Evolutionary conservation across 2,797 vertebrate genomes (phyloP).

Genomic region (Capromys pilorides): DNA sequence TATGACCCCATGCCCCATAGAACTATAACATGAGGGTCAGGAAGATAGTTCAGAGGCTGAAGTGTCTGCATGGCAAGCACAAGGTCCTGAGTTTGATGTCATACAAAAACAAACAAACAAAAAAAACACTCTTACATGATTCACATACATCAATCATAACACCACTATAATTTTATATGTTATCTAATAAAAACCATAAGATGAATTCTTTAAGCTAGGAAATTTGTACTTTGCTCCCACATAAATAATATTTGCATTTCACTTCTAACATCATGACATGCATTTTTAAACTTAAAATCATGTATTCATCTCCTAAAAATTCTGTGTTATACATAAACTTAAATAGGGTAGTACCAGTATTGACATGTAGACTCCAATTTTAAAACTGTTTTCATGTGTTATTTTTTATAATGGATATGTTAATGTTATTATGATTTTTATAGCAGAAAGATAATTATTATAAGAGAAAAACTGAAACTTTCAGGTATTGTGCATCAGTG

Average conservation of each 20-base stretch:
- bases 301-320: neutral
- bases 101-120: no score
- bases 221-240: neutral
- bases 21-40: neutral
- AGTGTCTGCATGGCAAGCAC: no score
- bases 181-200: neutral
- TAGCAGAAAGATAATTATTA: neutral
- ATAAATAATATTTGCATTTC: slow-evolving; percentile 14
- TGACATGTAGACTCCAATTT: neutral
- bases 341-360: neutral
- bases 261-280: neutral
- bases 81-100: no score
- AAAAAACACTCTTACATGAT: neutral
- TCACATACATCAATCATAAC: neutral
- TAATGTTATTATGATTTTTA: neutral
- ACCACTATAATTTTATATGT: neutral
- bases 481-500: neutral
- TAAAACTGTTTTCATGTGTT: neutral
- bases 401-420: neutral
- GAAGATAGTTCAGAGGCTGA: no score
- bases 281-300: neutral
- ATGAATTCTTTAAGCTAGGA: neutral
- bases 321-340: neutral
- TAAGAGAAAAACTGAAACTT: neutral
- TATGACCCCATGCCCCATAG: no score